A percentile compares a stretch with the other conserved stretches of the same genome.
Evolutionary conservation across 2,888 invertebrate genomes (phyloP).

Genomic region (Macrosiphum euphorbiae): DNA sequence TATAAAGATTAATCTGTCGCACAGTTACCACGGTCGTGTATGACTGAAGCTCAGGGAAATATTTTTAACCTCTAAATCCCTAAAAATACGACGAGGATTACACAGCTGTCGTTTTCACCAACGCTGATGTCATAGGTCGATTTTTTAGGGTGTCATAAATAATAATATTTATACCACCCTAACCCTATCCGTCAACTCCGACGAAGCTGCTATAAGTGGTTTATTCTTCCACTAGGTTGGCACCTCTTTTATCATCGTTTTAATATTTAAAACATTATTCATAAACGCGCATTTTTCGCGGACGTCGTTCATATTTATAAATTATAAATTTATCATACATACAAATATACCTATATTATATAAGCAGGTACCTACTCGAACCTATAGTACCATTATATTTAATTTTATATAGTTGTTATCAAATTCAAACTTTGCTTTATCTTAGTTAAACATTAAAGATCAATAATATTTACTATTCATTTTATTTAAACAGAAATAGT

Average conservation of each 20-base stretch:
- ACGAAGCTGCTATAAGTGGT: not conserved
- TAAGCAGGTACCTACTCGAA: not conserved
- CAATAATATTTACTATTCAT: not conserved
- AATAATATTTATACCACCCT: not conserved
- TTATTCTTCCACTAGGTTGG: not conserved
- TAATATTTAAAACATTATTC: not conserved
- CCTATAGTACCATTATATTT: not conserved
- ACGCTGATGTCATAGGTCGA: not conserved
- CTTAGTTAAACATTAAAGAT: not conserved
- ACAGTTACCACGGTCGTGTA: too few relatives aligned
- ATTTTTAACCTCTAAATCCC: conserved; percentile 20
- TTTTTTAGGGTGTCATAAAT: conserved; percentile 15
- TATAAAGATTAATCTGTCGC: not conserved
- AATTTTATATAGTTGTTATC: not conserved
- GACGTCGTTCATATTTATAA: not conserved
- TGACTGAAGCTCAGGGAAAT: not conserved
- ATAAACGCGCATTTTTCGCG: not conserved
- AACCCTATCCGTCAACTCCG: not conserved
- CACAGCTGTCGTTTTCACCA: not conserved
- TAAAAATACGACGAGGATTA: not conserved
- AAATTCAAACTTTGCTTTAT: not conserved
- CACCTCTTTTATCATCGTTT: not conserved
- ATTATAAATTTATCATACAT: not conserved
- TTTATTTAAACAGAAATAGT: not conserved
- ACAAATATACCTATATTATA: not conserved